Evolutionary conservation across 2,113 vertebrate genomes (phyloP).

Genomic region (Ophthalmolycus amberensis): DNA sequence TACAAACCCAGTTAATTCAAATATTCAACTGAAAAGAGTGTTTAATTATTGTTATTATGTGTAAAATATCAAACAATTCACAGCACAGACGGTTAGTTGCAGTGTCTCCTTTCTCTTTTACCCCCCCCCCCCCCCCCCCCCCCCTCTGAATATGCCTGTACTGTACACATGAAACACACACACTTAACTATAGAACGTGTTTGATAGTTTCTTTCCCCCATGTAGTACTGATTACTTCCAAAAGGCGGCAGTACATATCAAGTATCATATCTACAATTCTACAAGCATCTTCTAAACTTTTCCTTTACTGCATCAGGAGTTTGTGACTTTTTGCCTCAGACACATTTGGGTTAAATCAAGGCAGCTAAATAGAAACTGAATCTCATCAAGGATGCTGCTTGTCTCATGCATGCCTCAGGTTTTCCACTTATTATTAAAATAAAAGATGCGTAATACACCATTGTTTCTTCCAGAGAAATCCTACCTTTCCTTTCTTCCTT

Average conservation of each 20-base stretch:
- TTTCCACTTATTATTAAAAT: neutral
- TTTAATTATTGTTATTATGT: neutral
- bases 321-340: slow-evolving; percentile 9
- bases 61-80: neutral
- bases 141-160: neutral
- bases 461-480: slow-evolving; percentile 4
- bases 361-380: slow-evolving; percentile 9
- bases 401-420: neutral
- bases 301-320: neutral
- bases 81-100: neutral
- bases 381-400: neutral
- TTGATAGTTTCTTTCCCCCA: neutral
- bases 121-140: neutral
- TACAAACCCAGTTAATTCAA: neutral
- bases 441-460: neutral
- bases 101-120: neutral
- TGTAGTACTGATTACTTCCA: slow-evolving; percentile 35
- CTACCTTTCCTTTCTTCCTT: neutral
- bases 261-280: neutral
- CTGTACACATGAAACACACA: neutral
- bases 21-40: neutral
- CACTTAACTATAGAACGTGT: neutral
- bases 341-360: slow-evolving; percentile 26
- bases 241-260: slow-evolving; percentile 55
- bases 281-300: neutral